phyloP scores from a whole-genome alignment of 2,113 vertebrate species.

The Petromus typicus region DNA sequence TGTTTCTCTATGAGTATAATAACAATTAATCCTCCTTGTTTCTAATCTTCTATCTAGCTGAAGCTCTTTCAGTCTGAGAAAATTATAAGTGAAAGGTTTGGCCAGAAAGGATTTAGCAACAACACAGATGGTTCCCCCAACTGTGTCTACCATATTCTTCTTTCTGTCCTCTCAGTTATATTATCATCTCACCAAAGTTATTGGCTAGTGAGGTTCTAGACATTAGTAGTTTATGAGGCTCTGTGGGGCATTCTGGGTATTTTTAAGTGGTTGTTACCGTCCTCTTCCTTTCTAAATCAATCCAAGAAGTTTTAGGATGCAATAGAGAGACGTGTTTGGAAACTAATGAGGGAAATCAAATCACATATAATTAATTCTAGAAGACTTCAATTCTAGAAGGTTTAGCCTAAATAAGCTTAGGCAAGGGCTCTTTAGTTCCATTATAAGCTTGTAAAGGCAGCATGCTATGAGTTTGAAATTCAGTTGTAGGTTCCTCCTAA shows the following conservation, averaged over 20 bases:
- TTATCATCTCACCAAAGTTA: background rate
- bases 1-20: background rate
- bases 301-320: background rate
- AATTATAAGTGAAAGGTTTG: background rate
- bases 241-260: background rate
- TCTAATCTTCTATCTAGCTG: background rate
- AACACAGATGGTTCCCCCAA: background rate
- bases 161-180: background rate
- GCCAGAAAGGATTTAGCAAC: background rate
- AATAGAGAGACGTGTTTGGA: background rate
- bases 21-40: background rate
- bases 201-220: rapidly evolving
- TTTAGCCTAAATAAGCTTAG: background rate
- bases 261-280: too few species aligned
- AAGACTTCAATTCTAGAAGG: background rate
- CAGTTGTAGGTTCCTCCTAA: background rate
- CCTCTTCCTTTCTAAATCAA: background rate
- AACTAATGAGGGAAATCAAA: background rate
- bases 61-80: background rate
- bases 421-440: background rate
- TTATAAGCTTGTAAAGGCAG: background rate
- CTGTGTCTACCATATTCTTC: background rate
- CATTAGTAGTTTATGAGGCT: background rate
- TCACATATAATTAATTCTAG: background rate
- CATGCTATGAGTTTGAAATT: background rate